Conservation (phyloP, 2,797 vertebrate species). For the Hypotaenidia philippensis region DNA sequence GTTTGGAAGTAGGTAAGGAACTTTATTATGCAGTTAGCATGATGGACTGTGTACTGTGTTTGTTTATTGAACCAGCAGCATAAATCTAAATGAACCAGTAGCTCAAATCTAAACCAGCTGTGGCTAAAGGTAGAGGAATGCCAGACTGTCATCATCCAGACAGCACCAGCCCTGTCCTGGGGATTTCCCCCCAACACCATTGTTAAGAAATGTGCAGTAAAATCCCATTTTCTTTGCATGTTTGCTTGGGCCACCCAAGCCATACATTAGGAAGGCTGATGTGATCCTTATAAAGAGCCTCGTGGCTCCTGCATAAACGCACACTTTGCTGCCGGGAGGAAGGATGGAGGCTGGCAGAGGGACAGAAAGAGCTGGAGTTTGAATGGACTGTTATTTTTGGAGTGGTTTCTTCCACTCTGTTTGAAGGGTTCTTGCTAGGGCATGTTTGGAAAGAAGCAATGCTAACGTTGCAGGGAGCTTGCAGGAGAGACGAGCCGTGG, state of each 20-base stretch:
- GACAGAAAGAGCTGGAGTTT: background rate
- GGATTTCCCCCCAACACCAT: background rate
- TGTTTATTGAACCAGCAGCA: conserved; percentile 49
- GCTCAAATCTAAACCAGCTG: conserved; percentile 68
- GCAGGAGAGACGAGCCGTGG: background rate
- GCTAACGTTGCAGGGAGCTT: background rate
- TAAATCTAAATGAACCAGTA: conserved; percentile 45
- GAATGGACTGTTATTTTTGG: conserved; percentile 13
- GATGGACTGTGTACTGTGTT: conserved; percentile 32
- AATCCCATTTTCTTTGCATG: background rate
- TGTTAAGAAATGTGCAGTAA: background rate
- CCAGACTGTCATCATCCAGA: conserved; percentile 2
- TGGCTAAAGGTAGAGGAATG: conserved; percentile 30
- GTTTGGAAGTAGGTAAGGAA: conserved; percentile 14
- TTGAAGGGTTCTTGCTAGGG: conserved; percentile 12
- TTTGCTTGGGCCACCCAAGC: background rate
- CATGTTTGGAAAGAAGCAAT: background rate
- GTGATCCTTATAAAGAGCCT: background rate
- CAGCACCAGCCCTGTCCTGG: background rate
- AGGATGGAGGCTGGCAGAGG: background rate
- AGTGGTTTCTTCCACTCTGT: conserved; percentile 2
- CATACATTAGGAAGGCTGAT: background rate
- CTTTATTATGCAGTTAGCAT: background rate
- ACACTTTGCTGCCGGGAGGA: background rate
- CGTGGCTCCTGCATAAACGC: background rate